These are phyloP conservation scores for human (Homo sapiens) DNA, from an alignment of 2,113 vertebrate species.

Conservation along the genomic window GRCh38 chr9:78788001-78788500, in stretches of 20 bases:
- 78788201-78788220: not conserved
- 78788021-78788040: not conserved
- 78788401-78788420: constrained; percentile 15
- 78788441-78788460: not conserved
- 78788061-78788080: not conserved
- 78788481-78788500: not conserved
- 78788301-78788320: not conserved
- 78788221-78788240: not conserved
- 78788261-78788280: not conserved
- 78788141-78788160: not conserved
- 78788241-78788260: not conserved
- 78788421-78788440: not conserved
- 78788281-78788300: not conserved
- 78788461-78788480: not conserved
- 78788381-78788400: not conserved
- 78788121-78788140: not conserved
- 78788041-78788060: not conserved
- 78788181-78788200: not conserved
- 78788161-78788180: not conserved
- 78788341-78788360: not conserved
- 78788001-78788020: not conserved
- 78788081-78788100: not conserved
- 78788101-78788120: not conserved
- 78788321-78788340: not conserved
- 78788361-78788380: not conserved